A percentile compares a stretch with the other conserved stretches of the same genome.
These are phyloP conservation scores for Sminthopsis crassicaudata DNA, from an alignment of 2,113 vertebrate species.

Conservation along the genomic window DNA sequence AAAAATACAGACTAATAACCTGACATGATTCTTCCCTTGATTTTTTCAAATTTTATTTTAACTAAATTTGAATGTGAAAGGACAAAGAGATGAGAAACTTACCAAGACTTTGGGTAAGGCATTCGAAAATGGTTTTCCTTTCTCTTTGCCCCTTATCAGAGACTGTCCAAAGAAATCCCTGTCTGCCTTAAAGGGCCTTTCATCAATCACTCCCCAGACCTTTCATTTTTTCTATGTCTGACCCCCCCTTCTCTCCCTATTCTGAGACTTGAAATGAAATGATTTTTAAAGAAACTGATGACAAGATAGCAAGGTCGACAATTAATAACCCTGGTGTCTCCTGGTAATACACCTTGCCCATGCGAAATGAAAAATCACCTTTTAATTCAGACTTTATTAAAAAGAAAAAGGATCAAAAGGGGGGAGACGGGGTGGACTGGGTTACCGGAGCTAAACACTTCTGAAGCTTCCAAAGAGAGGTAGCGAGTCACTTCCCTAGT, in stretches of 20 bases:
- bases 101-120: conserved; percentile 59
- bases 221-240: conserved; percentile 63
- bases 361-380: conserved; percentile 79
- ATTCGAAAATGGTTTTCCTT: conserved; percentile 55
- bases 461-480: conserved; percentile 20
- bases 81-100: conserved; percentile 60
- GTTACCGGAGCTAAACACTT: conserved; percentile 25
- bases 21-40: not conserved
- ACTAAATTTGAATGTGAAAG: conserved; percentile 49
- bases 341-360: conserved; percentile 63
- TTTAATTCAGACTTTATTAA: conserved; percentile 74
- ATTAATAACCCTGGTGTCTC: conserved; percentile 65
- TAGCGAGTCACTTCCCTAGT: not conserved
- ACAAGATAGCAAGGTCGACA: conserved; percentile 54
- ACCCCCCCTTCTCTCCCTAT: conserved; percentile 54
- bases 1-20: not conserved
- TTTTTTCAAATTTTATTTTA: not conserved
- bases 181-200: conserved; percentile 67
- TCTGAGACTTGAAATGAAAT: conserved; percentile 72
- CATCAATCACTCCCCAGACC: conserved; percentile 65
- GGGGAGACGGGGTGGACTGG: conserved; percentile 29
- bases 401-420: conserved; percentile 77
- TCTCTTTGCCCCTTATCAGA: conserved; percentile 60
- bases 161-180: conserved; percentile 57
- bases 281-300: conserved; percentile 61